These are phyloP conservation scores for Margaritifera margaritifera DNA, from an alignment of 2,888 invertebrate species.

Conservation along the genomic window DNA sequence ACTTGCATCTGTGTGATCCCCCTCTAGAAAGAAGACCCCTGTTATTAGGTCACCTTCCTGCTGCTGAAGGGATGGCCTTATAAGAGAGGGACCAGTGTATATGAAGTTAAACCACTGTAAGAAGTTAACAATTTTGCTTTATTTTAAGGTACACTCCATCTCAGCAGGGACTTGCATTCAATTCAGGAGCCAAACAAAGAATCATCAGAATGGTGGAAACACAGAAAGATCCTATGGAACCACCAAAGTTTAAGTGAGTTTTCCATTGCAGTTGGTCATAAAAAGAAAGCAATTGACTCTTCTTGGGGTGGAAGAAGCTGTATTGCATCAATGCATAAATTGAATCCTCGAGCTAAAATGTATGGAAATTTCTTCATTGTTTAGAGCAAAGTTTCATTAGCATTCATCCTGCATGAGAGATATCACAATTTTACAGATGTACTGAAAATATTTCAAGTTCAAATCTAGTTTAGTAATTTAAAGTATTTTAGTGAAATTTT, in stretches of 20 bases:
- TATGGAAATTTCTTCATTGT: background rate
- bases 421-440: no score
- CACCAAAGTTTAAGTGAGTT: constrained; percentile 88
- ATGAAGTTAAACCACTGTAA: no score
- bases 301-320: background rate
- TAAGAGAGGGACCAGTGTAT: no score
- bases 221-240: constrained; percentile 98
- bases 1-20: no score
- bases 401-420: background rate
- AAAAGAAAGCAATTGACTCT: background rate
- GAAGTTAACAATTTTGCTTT: constrained; percentile 3
- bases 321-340: background rate
- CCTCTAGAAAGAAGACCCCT: no score
- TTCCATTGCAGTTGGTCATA: background rate
- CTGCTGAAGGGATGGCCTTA: no score
- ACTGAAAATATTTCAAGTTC: no score
- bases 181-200: constrained; percentile 97
- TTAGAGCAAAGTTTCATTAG: background rate
- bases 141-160: constrained; percentile 88
- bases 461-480: no score
- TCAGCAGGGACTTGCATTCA: constrained; percentile 94
- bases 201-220: constrained; percentile 96
- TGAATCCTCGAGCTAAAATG: background rate
- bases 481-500: no score
- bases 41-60: no score